Conservation (phyloP, 2,113 vertebrate species). For the Nipponia nippon region DNA sequence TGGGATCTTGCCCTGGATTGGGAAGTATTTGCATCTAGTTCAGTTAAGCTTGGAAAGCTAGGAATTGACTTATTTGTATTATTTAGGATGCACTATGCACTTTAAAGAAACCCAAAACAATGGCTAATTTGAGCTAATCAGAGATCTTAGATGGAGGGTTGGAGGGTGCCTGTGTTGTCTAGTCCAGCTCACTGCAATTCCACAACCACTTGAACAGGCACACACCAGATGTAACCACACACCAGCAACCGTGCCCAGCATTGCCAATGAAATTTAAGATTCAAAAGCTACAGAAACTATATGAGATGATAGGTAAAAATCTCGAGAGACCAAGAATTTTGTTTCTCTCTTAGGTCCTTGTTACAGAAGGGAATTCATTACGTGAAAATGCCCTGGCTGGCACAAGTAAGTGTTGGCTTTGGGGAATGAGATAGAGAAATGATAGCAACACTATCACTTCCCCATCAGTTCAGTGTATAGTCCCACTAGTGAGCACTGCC, state of each 20-base stretch:
- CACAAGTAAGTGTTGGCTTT: neutral
- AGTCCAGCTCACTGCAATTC: neutral
- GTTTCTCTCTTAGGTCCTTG: neutral
- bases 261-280: neutral
- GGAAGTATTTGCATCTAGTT: neutral
- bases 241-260: neutral
- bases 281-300: neutral
- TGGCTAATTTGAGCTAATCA: neutral
- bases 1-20: neutral
- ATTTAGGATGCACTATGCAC: neutral
- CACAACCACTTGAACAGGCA: neutral
- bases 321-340: neutral
- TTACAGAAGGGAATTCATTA: neutral
- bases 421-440: neutral
- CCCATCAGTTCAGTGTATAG: neutral
- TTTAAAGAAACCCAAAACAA: neutral
- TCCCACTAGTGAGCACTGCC: neutral
- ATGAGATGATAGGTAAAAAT: neutral
- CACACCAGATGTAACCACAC: fast-evolving
- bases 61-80: neutral
- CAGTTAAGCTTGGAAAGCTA: neutral
- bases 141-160: neutral
- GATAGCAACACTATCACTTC: neutral
- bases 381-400: neutral
- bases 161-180: neutral